These are phyloP conservation scores for Smutsia gigantea DNA, from an alignment of 2,797 vertebrate species.

Conservation along the genomic window DNA sequence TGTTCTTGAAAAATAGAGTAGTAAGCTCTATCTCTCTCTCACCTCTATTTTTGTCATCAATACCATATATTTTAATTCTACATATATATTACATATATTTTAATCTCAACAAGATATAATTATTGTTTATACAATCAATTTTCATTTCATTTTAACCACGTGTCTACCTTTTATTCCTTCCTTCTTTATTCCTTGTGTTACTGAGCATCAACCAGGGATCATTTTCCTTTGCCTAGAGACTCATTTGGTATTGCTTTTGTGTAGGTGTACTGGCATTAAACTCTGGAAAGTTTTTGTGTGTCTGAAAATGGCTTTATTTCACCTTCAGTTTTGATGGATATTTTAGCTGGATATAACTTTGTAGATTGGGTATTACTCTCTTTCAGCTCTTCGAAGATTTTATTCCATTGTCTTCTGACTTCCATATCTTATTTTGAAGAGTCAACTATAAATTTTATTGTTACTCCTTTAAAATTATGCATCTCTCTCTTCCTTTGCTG, in stretches of 20 bases:
- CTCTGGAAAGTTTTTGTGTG: background rate
- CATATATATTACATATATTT: background rate
- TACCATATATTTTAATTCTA: background rate
- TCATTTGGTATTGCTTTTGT: background rate
- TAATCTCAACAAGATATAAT: background rate
- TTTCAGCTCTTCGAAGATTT: background rate
- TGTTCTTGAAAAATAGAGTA: background rate
- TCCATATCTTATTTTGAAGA: background rate
- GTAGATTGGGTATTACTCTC: background rate
- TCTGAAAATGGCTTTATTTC: background rate
- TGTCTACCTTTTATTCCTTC: background rate
- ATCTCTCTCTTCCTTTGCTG: background rate
- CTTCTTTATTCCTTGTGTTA: background rate
- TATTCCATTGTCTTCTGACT: background rate
- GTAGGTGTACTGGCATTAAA: background rate
- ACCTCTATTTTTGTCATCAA: background rate
- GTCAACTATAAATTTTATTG: background rate
- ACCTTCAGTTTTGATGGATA: background rate
- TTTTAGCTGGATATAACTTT: background rate
- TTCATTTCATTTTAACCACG: background rate
- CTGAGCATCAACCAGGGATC: background rate
- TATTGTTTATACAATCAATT: background rate
- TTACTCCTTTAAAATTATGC: background rate
- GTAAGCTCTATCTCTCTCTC: background rate
- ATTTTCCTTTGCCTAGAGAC: background rate